Base-by-base conservation (phyloP, 2,888 invertebrate species). In the Drosophila tanythrix region DNA sequence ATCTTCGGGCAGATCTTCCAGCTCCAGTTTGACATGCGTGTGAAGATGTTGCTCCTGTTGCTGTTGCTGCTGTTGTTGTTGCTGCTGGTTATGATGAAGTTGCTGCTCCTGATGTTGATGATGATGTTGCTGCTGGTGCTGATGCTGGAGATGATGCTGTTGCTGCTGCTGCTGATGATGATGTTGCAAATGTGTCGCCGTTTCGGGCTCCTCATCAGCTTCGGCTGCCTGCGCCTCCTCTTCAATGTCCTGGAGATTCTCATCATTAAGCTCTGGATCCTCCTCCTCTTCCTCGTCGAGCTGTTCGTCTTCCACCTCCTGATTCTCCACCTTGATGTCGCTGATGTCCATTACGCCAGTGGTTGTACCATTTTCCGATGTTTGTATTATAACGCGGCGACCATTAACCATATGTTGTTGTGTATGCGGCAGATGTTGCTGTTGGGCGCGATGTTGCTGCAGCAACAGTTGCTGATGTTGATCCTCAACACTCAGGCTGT, bases 161-260 rank as follows among this genome's bases (percentile, higher is more conserved):
- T 60, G 68, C 1, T 74, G 77, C 0, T 77, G 60, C 0, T 76
- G 71, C 0, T 60, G 75, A 5, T 69, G 65, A 2, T 70, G 71
- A 1, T 75, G 81, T 8, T 76, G 87, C 59, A 76, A 61, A 62
- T 80, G 83, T 50, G 79, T 27, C 8, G 76, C 70, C 63, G 83
- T 65, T 56, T 87, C 89, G 0, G 87, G 90, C 53, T 90, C 92
- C 50, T 91, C 92, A 21, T 90, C 92, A 8, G 89, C 90, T 71
- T 92, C 92, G 10, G 90, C 89, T 40, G 90, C 92, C 74, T 92
- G 90, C 31, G 89, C 91, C 71, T 92, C 92, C 66, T 92, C 92
- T 58, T 92, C 92, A 29, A 91, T 91, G 58, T 92, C 92, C 78
- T 92, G 92, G 31, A 92, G 65, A 66, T 92, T 92, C 66, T 91